A percentile compares a stretch with the other conserved stretches of the same genome.
Conservation (phyloP, 2,888 invertebrate species). For the Druceiella hillmani region DNA sequence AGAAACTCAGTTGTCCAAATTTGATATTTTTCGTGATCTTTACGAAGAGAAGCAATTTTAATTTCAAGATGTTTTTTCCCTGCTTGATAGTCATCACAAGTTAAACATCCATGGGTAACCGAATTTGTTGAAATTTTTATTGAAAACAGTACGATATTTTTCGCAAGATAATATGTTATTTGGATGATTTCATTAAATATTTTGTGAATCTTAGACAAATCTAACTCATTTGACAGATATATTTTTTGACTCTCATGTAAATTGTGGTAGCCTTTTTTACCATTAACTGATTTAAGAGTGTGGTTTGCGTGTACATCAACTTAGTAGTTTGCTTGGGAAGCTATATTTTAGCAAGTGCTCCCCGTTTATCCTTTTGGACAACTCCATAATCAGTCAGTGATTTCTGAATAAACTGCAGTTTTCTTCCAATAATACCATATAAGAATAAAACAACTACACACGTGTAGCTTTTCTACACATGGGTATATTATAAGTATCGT, state of each 20-base stretch:
- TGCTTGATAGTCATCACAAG: slow-evolving; percentile 16
- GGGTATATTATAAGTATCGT: not conserved
- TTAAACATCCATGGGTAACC: slow-evolving; percentile 16
- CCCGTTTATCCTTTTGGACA: slow-evolving; percentile 8
- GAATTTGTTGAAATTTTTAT: slow-evolving; percentile 16
- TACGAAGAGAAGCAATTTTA: slow-evolving; percentile 12
- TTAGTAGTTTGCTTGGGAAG: slow-evolving; percentile 7
- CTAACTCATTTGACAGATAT: no score
- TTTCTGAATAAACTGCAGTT: no score
- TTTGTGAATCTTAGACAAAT: slow-evolving; percentile 15
- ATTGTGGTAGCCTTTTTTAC: no score
- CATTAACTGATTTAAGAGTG: slow-evolving; percentile 5
- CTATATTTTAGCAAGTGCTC: slow-evolving; percentile 7
- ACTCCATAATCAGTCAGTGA: slow-evolving; percentile 2
- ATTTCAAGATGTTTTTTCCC: slow-evolving; percentile 16
- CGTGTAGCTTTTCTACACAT: slow-evolving; percentile 2
- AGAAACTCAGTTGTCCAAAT: slow-evolving; percentile 11
- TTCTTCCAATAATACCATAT: no score
- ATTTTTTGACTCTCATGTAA: no score
- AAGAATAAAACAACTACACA: no score
- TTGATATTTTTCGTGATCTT: slow-evolving; percentile 9
- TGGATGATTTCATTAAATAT: no score
- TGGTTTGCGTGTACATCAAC: slow-evolving; percentile 7
- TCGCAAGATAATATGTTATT: slow-evolving; percentile 10
- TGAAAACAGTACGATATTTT: slow-evolving; percentile 13